Conservation (phyloP, 2,888 invertebrate genomes). For the Malthinus flaveolus region DNA sequence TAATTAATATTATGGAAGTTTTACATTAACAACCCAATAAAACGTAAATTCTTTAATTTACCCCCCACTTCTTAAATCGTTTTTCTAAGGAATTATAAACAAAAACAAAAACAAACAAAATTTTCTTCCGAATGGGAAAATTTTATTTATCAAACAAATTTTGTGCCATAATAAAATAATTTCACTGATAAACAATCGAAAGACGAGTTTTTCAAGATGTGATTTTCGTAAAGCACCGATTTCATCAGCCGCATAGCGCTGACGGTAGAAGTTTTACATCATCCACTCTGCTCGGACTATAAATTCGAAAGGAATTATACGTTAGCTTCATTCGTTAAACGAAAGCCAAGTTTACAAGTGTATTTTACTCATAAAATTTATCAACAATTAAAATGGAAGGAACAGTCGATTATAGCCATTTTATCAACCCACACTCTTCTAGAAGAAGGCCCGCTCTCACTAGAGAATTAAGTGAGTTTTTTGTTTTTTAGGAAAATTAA, state of each 20-base stretch:
- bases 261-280: slow-evolving; percentile 20
- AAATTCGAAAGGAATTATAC: slow-evolving; percentile 15
- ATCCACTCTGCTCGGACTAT: slow-evolving; percentile 12
- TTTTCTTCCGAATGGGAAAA: too few species aligned
- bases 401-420: slow-evolving; percentile 54
- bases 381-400: slow-evolving; percentile 9
- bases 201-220: not conserved
- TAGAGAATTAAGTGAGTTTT: slow-evolving; percentile 59
- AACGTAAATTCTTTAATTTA: too few species aligned
- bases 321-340: slow-evolving; percentile 11
- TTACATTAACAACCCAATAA: too few species aligned
- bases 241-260: slow-evolving; percentile 17
- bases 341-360: not conserved
- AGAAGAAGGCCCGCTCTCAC: slow-evolving; percentile 57
- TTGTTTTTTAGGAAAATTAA: slow-evolving; percentile 3
- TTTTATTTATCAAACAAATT: not conserved
- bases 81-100: too few species aligned
- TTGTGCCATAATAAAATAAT: not conserved
- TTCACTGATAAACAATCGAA: not conserved
- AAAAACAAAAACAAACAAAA: too few species aligned
- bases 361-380: not conserved
- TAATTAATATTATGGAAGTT: too few species aligned
- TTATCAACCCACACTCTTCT: slow-evolving; percentile 55
- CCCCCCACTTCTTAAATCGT: too few species aligned
- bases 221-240: slow-evolving; percentile 15